A percentile compares a stretch with the other conserved stretches of the same genome.
Conservation (phyloP, 2,888 invertebrate species). For the Stenodera caucasica region DNA sequence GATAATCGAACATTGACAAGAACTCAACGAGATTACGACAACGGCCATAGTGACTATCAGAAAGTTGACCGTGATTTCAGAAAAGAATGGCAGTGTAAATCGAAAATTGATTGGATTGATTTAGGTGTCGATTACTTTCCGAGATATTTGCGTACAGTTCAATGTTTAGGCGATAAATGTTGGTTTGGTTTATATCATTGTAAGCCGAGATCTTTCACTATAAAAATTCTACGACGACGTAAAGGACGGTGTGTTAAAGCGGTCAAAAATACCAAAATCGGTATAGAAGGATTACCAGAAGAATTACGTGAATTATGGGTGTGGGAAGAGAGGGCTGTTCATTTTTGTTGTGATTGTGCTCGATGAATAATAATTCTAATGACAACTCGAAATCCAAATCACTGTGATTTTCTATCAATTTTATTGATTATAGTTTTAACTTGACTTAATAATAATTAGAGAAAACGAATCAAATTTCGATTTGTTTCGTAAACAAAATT, state of each 20-base stretch:
- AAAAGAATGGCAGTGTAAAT: constrained; percentile 58
- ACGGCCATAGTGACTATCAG: too few relatives aligned
- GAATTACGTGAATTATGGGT: constrained; percentile 58
- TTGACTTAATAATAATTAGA: too few relatives aligned
- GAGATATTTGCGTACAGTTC: constrained; percentile 57
- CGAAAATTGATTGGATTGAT: constrained; percentile 58
- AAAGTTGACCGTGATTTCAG: neutral
- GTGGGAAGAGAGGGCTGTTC: constrained; percentile 59
- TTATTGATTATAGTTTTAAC: too few relatives aligned
- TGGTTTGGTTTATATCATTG: constrained; percentile 60
- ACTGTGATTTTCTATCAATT: neutral
- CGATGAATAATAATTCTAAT: neutral
- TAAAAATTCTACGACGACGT: constrained; percentile 57
- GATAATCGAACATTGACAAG: too few relatives aligned
- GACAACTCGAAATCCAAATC: neutral
- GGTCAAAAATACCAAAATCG: constrained; percentile 42
- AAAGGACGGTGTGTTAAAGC: constrained; percentile 53
- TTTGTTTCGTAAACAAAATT: too few relatives aligned
- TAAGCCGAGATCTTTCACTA: constrained; percentile 58
- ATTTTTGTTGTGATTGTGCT: constrained; percentile 60
- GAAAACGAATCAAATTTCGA: too few relatives aligned
- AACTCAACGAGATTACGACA: neutral
- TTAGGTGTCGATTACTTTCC: constrained; percentile 61
- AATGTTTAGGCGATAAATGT: constrained; percentile 57
- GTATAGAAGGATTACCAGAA: constrained; percentile 48